phyloP scores from a whole-genome alignment of 2,113 vertebrate species.

The Bombycilla garrulus region DNA sequence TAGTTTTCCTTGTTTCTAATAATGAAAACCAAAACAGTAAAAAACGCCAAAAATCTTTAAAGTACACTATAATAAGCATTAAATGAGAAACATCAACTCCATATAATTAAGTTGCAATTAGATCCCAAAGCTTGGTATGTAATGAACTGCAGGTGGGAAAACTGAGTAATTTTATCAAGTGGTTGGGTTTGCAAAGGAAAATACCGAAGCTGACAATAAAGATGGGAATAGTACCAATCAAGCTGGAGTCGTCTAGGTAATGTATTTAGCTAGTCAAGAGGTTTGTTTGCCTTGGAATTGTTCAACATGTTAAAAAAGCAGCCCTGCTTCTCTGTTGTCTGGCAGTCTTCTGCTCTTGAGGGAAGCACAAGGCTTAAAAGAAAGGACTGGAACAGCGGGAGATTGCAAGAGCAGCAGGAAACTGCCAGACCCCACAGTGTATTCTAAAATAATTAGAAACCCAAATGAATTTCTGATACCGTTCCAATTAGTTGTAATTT shows the following conservation, averaged over 20 bases:
- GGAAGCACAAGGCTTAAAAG: not conserved
- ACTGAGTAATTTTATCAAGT: not conserved
- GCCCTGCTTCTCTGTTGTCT: not conserved
- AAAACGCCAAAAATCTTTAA: not conserved
- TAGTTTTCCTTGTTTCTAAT: not conserved
- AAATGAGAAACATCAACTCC: not conserved
- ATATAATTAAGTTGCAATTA: slow-evolving; percentile 22
- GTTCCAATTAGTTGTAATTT: not conserved
- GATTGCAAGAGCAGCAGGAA: not conserved
- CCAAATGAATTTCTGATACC: not conserved
- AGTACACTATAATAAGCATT: not conserved
- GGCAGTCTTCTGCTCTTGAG: not conserved
- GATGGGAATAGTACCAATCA: not conserved
- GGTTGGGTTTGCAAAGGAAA: not conserved
- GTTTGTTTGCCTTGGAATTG: slow-evolving; percentile 5
- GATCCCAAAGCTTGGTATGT: not conserved
- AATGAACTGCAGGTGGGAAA: slow-evolving; percentile 1
- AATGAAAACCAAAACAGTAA: not conserved
- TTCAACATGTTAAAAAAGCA: not conserved
- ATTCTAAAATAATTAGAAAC: not conserved
- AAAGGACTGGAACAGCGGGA: not conserved
- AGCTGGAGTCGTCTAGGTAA: not conserved
- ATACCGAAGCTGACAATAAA: not conserved
- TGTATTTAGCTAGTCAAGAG: not conserved
- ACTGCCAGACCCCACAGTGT: not conserved